These are phyloP conservation scores for Otus scops DNA, from an alignment of 2,797 vertebrate species.

Conservation along the genomic window DNA sequence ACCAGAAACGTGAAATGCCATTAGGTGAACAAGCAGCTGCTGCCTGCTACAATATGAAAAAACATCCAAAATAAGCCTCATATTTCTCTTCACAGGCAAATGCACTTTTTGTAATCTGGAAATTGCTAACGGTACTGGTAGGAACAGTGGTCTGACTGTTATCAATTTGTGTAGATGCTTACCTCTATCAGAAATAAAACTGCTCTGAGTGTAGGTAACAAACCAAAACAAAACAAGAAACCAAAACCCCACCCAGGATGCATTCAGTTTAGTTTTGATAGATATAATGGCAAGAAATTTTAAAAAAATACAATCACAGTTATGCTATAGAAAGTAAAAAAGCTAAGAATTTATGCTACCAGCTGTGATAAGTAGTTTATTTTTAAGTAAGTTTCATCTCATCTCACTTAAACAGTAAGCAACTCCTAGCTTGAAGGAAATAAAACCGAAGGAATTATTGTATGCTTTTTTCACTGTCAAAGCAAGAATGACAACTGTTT, in stretches of 20 bases:
- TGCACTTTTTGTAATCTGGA: accelerated
- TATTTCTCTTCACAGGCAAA: background rate
- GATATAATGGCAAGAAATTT: background rate
- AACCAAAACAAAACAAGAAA: background rate
- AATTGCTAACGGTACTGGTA: background rate
- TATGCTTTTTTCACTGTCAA: background rate
- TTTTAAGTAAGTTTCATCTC: background rate
- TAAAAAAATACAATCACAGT: background rate
- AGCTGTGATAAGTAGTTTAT: background rate
- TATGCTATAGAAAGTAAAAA: background rate
- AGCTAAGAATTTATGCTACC: background rate
- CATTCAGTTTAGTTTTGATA: background rate
- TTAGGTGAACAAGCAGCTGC: background rate
- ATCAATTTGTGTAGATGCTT: background rate
- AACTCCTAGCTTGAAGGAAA: background rate
- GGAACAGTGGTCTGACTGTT: background rate
- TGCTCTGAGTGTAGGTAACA: background rate
- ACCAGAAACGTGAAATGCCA: background rate
- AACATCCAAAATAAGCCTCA: background rate
- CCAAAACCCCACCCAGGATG: background rate
- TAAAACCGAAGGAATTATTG: background rate
- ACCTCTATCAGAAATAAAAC: background rate
- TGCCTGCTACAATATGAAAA: background rate
- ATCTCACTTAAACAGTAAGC: background rate
- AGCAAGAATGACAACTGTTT: background rate